Evolutionary conservation across 2,113 vertebrate species (phyloP).

Genomic region (Gymnorhina tibicen): DNA sequence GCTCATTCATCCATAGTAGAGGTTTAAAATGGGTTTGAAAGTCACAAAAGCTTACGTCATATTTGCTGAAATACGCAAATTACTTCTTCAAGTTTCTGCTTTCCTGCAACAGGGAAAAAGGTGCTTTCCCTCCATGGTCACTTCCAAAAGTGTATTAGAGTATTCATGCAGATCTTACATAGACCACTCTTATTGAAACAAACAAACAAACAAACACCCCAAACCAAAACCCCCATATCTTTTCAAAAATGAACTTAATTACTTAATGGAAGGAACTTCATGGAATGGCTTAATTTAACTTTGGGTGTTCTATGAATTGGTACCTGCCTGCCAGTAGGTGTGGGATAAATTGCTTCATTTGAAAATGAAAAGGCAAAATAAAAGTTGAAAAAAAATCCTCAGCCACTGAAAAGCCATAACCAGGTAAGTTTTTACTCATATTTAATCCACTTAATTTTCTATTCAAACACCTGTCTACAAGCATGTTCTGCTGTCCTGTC

Average conservation of each 20-base stretch:
- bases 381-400: neutral
- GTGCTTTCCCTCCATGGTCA: neutral
- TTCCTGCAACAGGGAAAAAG: neutral
- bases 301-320: neutral
- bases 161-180: neutral
- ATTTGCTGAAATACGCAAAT: neutral
- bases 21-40: neutral
- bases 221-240: fast-evolving
- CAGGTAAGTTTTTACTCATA: neutral
- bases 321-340: neutral
- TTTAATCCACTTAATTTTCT: neutral
- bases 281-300: neutral
- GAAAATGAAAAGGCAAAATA: neutral
- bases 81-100: neutral
- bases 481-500: neutral
- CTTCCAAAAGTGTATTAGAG: neutral
- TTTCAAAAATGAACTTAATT: neutral
- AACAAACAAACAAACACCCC: neutral
- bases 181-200: neutral
- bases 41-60: neutral
- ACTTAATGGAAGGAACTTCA: neutral
- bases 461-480: neutral
- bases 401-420: neutral
- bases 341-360: neutral
- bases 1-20: neutral